Percentiles rank a stretch among this genome's conserved stretches.
Evolutionary conservation across 2,888 invertebrate species (phyloP).

Genomic region (Epistrophe grossulariae): DNA sequence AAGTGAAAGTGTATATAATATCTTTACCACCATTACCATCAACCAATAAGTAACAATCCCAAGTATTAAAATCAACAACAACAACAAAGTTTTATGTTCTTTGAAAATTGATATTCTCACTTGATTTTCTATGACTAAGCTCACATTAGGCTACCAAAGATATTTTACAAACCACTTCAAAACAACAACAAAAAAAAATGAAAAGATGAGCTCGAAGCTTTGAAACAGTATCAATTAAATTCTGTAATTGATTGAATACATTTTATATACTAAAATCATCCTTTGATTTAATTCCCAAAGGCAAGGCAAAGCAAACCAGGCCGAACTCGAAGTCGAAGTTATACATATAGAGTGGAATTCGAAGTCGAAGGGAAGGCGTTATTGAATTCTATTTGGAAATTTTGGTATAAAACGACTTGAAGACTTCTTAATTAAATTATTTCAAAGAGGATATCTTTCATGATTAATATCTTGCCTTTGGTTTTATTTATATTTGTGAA

Average conservation of each 20-base stretch:
- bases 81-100: background rate
- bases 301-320: background rate
- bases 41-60: background rate
- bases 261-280: conserved; percentile 50
- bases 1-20: background rate
- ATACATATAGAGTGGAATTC: background rate
- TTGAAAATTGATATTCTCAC: conserved; percentile 23
- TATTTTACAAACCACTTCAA: conserved; percentile 24
- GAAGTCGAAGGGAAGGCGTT: background rate
- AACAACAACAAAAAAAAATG: background rate
- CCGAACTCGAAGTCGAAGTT: too few relatives aligned
- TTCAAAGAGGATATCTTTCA: conserved; percentile 72
- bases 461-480: conserved; percentile 74
- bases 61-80: background rate
- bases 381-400: conserved; percentile 34
- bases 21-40: background rate
- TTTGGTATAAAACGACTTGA: conserved; percentile 46
- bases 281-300: conserved; percentile 54
- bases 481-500: conserved; percentile 66
- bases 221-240: conserved; percentile 59
- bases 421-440: conserved; percentile 75
- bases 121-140: background rate
- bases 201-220: conserved; percentile 10
- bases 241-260: conserved; percentile 70
- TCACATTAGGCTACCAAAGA: conserved; percentile 27